phyloP scores from a whole-genome alignment of 2,888 invertebrate genomes.

The Onthophagus sagittarius region DNA sequence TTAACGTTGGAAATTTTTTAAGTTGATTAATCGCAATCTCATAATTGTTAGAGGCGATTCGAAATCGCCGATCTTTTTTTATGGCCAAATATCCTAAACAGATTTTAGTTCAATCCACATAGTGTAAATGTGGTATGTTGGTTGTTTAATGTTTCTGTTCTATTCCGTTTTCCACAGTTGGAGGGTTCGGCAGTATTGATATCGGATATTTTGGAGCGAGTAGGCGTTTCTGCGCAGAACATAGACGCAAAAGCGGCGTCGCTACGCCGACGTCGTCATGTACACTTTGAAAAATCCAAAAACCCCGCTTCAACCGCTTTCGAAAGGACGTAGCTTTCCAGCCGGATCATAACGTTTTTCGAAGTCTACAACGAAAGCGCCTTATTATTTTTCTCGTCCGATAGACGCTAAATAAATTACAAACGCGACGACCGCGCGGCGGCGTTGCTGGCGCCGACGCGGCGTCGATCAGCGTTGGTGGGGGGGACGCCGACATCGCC shows the following conservation, averaged over 20 bases:
- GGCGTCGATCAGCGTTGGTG: slow-evolving; percentile 31
- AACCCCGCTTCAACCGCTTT: not conserved
- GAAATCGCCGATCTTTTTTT: no score
- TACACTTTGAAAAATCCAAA: not conserved
- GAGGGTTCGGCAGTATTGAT: slow-evolving; percentile 42
- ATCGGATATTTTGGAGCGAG: slow-evolving; percentile 42
- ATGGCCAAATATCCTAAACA: no score
- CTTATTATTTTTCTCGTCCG: not conserved
- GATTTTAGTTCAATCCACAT: no score
- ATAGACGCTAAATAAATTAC: slow-evolving; percentile 24
- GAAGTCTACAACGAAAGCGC: not conserved
- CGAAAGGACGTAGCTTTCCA: not conserved
- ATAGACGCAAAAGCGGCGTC: not conserved
- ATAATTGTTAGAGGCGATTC: no score
- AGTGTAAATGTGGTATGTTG: no score
- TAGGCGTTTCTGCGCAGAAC: slow-evolving; percentile 34
- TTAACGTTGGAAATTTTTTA: no score
- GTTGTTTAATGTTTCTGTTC: not conserved
- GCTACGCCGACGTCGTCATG: not conserved
- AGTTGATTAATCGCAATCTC: no score
- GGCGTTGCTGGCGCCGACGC: slow-evolving; percentile 23
- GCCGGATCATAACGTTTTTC: not conserved
- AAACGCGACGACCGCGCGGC: slow-evolving; percentile 13
- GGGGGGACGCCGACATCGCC: slow-evolving; percentile 35
- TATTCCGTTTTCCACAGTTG: slow-evolving; percentile 2